These are phyloP conservation scores for Metellina segmentata DNA, from an alignment of 2,888 invertebrate genomes.

Conservation along the genomic window DNA sequence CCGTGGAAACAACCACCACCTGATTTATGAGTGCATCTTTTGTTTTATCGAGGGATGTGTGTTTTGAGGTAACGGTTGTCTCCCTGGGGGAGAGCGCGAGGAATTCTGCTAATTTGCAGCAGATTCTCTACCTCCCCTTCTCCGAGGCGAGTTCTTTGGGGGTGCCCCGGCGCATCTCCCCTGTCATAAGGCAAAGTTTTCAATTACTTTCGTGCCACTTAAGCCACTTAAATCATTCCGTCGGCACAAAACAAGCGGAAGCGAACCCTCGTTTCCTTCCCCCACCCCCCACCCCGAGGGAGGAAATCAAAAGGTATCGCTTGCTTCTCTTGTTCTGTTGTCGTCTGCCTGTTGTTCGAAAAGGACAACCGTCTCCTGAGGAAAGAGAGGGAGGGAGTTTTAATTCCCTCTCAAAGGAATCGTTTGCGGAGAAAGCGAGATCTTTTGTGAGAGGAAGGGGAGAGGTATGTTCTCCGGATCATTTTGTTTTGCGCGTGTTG, in stretches of 20 bases:
- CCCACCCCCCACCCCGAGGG: constrained; percentile 14
- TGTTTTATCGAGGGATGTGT: no score
- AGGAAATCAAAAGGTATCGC: background rate
- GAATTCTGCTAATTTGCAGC: no score
- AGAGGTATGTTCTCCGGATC: no score
- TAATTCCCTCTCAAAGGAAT: constrained; percentile 59
- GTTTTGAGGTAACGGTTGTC: no score
- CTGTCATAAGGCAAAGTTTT: constrained; percentile 29
- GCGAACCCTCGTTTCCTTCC: background rate
- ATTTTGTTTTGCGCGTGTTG: background rate
- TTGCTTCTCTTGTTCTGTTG: background rate
- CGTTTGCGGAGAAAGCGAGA: background rate
- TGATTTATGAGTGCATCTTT: no score
- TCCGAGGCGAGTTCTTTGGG: background rate
- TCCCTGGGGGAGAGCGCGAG: no score
- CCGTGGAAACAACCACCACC: no score
- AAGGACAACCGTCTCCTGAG: background rate
- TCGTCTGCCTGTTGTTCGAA: no score
- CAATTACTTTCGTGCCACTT: constrained; percentile 45
- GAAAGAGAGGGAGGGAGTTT: constrained; percentile 12
- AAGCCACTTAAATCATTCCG: constrained; percentile 60
- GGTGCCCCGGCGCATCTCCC: background rate
- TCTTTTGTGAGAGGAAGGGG: background rate
- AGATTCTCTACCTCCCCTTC: no score
- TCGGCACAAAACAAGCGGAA: constrained; percentile 8